Base-by-base conservation (phyloP, 2,113 vertebrate species). In the Notothenia coriiceps region DNA sequence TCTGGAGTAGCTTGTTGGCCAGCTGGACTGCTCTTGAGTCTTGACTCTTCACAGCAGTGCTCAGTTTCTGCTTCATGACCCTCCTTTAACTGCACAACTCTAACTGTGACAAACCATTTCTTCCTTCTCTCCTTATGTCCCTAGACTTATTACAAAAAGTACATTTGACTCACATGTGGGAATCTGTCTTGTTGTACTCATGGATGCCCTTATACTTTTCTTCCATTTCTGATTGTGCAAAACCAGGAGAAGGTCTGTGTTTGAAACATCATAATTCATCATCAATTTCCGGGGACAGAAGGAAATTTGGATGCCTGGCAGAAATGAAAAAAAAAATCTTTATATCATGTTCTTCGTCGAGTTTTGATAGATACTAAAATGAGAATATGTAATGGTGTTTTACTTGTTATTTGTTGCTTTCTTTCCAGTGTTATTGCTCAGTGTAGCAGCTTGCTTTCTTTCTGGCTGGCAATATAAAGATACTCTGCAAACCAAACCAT, bases 1-100 rank as follows among this genome's bases (percentile, higher is more conserved):
- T 67, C 43, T 7, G 6, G 35, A 52, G 80, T 49, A 35, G 4
- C 73, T 80, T 43, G 63, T 73, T 73, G 43, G 50, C 63, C 76
- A 74, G 79, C 80, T 77, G 73, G 56, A 55, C 46, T 44, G 52
- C 40, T 62, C 44, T 51, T 55, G 20, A 63, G 35, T 75, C 52
- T 60, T 55, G 20, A 63, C 46, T 75, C 59, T 60, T 15, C 5
- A n/a, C 44, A 44, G 57, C 14, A 40, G 33, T 17, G 40, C 49
- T 55, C n/a, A 35, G 10, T 55, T 40, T 7, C 20, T 66, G 25
- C 66, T 67, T 43, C 8, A 65, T 54, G 2, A 70, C 61, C 52
- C 29, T 18, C 22, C 40, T 49, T 79, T 60, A 59, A 66, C 47
- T 77, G 54, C 8, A 50, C 20, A 54, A 49, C 55, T 82, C 65